Base-by-base conservation (phyloP, 2,113 vertebrate genomes). In the Anarhynchus alexandrinus region DNA sequence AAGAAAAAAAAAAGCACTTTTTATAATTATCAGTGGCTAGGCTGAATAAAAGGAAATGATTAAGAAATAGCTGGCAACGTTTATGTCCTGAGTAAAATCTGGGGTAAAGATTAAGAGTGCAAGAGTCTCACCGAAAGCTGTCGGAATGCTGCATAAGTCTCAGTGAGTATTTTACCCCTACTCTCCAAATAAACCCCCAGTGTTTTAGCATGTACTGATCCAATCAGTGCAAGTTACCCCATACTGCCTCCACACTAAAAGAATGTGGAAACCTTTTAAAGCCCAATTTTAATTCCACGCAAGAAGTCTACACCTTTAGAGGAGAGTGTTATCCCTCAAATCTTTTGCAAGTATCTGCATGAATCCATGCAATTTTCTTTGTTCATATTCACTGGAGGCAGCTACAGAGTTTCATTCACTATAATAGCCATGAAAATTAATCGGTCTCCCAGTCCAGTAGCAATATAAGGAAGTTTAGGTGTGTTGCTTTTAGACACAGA, bases 41-140 rank as follows among this genome's bases (percentile, higher is more conserved):
- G 34, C 26, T 96, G 82, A 95, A 95, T 94, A 62, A 89, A 77
- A 96, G 89, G 94, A 97, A 96, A 95, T 85, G 74, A 94, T 96
- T 90, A 95, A 94, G 87, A 90, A 93, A 94, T 11, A 86, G 29
- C 71, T 95, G 89, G 93, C 94, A 93, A 81, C n/a, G 19, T 8
- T 66, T 82, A 79, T 1, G 29, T 82, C 94, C 94, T 86, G 87
- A 91, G 42, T 80, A 83, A 91, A 91, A 96, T 93, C 51, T 95
- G 69, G 86, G 86, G 58, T 83, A 96, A 93, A 94, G 87, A 91
- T 93, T 86, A 95, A 15, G 45, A 70, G 54, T 45, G 18, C 51
- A 77, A 64, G 42, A 67, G 66, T 86, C 88, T 61, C 43, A 25
- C 9, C 82, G 64, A 52, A 84, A 93, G 57, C 69, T 88, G 11